These are phyloP conservation scores for Periophthalmus magnuspinnatus DNA, from an alignment of 2,797 vertebrate genomes.

Conservation along the genomic window DNA sequence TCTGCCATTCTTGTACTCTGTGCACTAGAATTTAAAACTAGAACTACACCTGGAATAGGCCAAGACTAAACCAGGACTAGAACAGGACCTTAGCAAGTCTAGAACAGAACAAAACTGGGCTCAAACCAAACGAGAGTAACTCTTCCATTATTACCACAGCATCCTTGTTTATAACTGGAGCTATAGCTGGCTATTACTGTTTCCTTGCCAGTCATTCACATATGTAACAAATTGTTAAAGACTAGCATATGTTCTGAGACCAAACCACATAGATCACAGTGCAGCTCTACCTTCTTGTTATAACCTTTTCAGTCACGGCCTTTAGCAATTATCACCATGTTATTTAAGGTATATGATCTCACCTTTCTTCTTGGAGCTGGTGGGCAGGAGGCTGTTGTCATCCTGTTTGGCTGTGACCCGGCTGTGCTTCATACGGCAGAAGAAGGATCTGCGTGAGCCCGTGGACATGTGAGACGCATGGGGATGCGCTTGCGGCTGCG, in stretches of 20 bases:
- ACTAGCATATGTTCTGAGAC: neutral
- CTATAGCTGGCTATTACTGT: neutral
- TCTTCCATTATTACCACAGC: no score
- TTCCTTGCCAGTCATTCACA: no score
- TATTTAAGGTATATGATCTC: neutral
- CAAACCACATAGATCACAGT: neutral
- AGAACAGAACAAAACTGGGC: neutral
- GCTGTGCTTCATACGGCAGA: slow-evolving; percentile 96
- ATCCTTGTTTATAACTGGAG: neutral
- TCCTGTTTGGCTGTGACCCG: slow-evolving; percentile 83
- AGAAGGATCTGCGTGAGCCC: slow-evolving; percentile 91
- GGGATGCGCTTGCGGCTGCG: slow-evolving; percentile 83
- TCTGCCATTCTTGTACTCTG: no score
- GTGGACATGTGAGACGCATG: slow-evolving; percentile 82
- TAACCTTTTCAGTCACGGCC: neutral
- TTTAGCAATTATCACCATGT: neutral
- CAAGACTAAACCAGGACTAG: neutral
- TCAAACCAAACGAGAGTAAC: no score
- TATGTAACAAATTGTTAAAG: neutral
- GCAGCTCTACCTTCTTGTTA: neutral
- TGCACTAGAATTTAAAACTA: neutral
- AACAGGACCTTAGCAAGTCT: neutral
- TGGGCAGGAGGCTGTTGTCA: slow-evolving; percentile 82
- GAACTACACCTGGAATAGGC: neutral
- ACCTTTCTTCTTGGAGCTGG: slow-evolving; percentile 93